Conservation (phyloP, 2,113 vertebrate species). For the Crotalus viridis region DNA sequence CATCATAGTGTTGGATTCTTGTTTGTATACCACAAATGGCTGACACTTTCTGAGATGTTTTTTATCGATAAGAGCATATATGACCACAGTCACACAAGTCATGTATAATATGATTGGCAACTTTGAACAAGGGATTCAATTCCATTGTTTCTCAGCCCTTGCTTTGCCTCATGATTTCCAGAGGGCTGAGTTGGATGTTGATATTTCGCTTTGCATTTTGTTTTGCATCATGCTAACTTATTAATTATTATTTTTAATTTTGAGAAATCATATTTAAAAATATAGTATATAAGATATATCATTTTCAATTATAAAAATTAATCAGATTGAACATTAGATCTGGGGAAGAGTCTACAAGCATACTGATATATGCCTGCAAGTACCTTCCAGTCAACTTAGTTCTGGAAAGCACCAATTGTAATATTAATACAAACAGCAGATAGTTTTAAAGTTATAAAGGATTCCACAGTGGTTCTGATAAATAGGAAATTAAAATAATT, state of each 20-base stretch:
- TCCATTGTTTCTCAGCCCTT: constrained; percentile 8
- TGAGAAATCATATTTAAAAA: not conserved
- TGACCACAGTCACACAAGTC: not conserved
- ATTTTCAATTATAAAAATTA: not conserved
- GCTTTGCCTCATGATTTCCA: not conserved
- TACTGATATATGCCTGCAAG: not conserved
- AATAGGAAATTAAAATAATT: constrained; percentile 35
- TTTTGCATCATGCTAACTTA: not conserved
- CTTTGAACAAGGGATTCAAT: constrained; percentile 30
- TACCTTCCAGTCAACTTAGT: not conserved
- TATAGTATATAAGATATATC: no score
- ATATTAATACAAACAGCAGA: not conserved
- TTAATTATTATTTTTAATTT: not conserved
- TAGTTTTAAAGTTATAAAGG: not conserved
- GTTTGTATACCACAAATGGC: not conserved
- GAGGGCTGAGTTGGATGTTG: not conserved
- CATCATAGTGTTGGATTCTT: not conserved
- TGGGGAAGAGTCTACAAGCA: not conserved
- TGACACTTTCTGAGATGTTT: not conserved
- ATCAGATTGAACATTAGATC: not conserved
- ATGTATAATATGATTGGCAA: not conserved
- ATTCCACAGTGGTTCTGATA: not conserved
- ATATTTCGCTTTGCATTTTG: not conserved
- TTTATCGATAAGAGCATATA: not conserved
- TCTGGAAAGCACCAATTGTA: not conserved